Percentiles rank a stretch among this genome's conserved stretches.
These are phyloP conservation scores for Mystacides longicornis DNA, from an alignment of 2,888 invertebrate species.

Conservation along the genomic window DNA sequence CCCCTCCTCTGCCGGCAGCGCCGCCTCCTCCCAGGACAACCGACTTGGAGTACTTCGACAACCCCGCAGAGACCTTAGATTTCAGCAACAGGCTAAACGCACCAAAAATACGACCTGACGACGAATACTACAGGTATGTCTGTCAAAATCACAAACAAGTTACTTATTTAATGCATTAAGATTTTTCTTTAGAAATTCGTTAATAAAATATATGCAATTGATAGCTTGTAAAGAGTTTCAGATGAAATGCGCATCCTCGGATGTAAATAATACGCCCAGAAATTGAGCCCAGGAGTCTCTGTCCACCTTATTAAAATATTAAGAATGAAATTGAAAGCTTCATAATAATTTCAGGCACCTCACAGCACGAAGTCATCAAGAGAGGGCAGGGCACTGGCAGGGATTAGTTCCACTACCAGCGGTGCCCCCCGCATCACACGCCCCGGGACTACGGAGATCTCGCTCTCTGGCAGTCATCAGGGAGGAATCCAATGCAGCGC, in stretches of 20 bases:
- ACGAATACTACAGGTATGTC: conserved; percentile 23
- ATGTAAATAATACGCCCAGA: no score
- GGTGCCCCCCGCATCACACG: conserved; percentile 21
- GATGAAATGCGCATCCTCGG: no score
- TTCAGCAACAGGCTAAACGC: conserved; percentile 29
- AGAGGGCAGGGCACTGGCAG: conserved; percentile 24
- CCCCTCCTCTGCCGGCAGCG: conserved; percentile 43
- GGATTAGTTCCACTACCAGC: conserved; percentile 35
- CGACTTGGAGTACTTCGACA: conserved; percentile 48
- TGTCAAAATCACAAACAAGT: no score
- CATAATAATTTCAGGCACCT: conserved; percentile 17
- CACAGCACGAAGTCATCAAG: conserved; percentile 22
- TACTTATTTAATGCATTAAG: no score
- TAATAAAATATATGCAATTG: no score
- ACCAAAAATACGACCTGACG: conserved; percentile 15
- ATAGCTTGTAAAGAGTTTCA: no score
- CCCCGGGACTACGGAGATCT: conserved; percentile 55
- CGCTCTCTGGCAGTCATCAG: conserved; percentile 69
- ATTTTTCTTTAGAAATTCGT: no score
- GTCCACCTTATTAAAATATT: no score
- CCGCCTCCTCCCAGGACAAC: conserved; percentile 49
- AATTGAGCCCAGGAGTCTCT: no score
- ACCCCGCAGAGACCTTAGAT: conserved; percentile 46
- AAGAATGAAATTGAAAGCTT: no score
- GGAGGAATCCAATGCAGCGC: conserved; percentile 69